Evolutionary conservation across 2,797 vertebrate species (phyloP).

Genomic region (Chaetodon trifasciatus): DNA sequence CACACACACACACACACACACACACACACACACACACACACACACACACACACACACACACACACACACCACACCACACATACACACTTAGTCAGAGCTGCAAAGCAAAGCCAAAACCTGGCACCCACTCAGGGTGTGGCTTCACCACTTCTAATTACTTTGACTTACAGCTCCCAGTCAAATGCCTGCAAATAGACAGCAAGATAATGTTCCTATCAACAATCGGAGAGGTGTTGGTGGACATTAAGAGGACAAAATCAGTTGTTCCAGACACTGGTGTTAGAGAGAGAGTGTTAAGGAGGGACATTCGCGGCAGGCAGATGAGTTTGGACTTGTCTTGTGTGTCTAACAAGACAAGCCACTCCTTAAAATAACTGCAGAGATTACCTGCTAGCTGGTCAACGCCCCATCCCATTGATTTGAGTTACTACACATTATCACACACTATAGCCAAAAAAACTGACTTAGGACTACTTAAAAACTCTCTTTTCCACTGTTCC

Average conservation of each 20-base stretch:
- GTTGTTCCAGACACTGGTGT: background rate
- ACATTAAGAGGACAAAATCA: background rate
- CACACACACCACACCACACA: background rate
- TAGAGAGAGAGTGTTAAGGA: background rate
- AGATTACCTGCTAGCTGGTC: conserved; percentile 54
- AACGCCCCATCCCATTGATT: conserved; percentile 15
- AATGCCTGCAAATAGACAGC: conserved; percentile 26
- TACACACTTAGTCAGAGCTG: conserved; percentile 29
- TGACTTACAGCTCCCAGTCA: conserved; percentile 27
- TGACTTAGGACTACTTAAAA: background rate
- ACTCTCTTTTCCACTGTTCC: background rate
- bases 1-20: conserved; percentile 9
- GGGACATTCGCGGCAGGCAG: conserved; percentile 39
- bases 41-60: background rate
- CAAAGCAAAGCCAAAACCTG: conserved; percentile 37
- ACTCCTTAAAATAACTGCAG: conserved; percentile 85
- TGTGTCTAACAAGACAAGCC: conserved; percentile 55
- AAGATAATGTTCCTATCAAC: background rate
- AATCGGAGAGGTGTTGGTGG: background rate
- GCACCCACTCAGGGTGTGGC: conserved; percentile 70
- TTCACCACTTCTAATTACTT: conserved; percentile 63
- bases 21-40: conserved; percentile 18
- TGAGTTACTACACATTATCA: conserved; percentile 2
- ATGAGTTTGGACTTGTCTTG: conserved; percentile 82
- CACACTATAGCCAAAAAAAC: background rate